Conservation (phyloP, 1,140 invertebrate species). For the Cyphomyrmex costatus region DNA sequence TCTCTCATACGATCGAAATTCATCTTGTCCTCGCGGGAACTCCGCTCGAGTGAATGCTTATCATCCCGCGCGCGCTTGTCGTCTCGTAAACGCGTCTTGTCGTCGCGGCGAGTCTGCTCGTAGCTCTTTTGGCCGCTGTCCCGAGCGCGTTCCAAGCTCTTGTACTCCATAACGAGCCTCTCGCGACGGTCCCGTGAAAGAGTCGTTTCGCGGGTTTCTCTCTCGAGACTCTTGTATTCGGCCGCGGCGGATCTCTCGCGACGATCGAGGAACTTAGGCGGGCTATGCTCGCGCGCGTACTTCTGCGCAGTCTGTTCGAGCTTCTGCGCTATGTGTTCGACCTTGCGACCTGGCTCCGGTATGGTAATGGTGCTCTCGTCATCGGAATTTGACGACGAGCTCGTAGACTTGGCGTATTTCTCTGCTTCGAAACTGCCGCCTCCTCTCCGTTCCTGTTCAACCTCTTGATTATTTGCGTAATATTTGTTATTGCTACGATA, state of each 20-base stretch:
- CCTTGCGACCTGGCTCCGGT: conserved; percentile 84
- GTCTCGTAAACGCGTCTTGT: conserved; percentile 10
- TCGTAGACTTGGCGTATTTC: conserved; percentile 82
- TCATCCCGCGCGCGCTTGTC: conserved; percentile 18
- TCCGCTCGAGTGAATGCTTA: conserved; percentile 16
- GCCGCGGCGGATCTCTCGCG: conserved; percentile 32
- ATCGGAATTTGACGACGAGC: conserved; percentile 82
- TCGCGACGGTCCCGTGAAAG: conserved; percentile 27
- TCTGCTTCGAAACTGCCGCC: conserved; percentile 59
- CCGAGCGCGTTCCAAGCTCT: conserved; percentile 28
- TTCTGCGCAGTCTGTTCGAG: conserved; percentile 86
- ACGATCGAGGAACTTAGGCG: conserved; percentile 83
- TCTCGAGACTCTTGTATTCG: conserved; percentile 80
- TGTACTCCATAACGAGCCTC: conserved; percentile 30
- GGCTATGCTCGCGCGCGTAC: conserved; percentile 85
- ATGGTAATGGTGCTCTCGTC: conserved; percentile 85
- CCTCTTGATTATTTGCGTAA: conserved; percentile 62
- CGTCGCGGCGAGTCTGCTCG: conserved; percentile 16
- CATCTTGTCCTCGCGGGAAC: conserved; percentile 55
- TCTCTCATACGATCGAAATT: conserved; percentile 45
- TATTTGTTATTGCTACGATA: conserved; percentile 70
- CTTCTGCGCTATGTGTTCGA: conserved; percentile 86
- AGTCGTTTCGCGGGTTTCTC: conserved; percentile 56
- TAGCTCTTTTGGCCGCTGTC: not conserved
- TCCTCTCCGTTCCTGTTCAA: conserved; percentile 51